These are phyloP conservation scores for Lutraria rhynchaena DNA, from an alignment of 1,140 invertebrate species.

Conservation along the genomic window DNA sequence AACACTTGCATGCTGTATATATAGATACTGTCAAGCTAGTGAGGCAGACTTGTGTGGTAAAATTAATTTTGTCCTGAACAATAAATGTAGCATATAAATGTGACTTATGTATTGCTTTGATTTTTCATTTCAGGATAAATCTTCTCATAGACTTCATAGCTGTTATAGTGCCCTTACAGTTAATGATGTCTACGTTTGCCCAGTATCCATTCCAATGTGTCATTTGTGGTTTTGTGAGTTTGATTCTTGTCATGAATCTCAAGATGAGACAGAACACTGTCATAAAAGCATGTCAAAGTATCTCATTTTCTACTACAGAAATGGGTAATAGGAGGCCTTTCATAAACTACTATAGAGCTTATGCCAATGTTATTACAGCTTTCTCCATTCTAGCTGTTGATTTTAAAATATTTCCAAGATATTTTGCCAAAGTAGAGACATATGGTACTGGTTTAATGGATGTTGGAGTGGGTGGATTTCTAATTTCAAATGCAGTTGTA, in stretches of 20 bases:
- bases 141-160: constrained; percentile 52
- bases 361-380: constrained; percentile 88
- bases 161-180: constrained; percentile 60
- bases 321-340: constrained; percentile 66
- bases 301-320: constrained; percentile 17
- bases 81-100: too few relatives aligned
- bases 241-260: constrained; percentile 34
- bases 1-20: too few relatives aligned
- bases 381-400: constrained; percentile 96
- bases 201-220: constrained; percentile 49
- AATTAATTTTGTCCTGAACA: too few relatives aligned
- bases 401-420: constrained; percentile 92
- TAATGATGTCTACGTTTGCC: constrained; percentile 58
- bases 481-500: constrained; percentile 93
- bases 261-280: constrained; percentile 3
- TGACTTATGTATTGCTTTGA: too few relatives aligned
- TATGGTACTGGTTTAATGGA: constrained; percentile 97
- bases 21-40: too few relatives aligned
- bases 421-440: constrained; percentile 91
- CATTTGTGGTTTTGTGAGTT: constrained; percentile 24
- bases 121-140: constrained; percentile 51
- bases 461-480: constrained; percentile 94
- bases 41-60: too few relatives aligned
- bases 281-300: constrained; percentile 32
- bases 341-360: constrained; percentile 83